Conservation (phyloP, 2,797 vertebrate genomes). For the Alectoris magna region DNA sequence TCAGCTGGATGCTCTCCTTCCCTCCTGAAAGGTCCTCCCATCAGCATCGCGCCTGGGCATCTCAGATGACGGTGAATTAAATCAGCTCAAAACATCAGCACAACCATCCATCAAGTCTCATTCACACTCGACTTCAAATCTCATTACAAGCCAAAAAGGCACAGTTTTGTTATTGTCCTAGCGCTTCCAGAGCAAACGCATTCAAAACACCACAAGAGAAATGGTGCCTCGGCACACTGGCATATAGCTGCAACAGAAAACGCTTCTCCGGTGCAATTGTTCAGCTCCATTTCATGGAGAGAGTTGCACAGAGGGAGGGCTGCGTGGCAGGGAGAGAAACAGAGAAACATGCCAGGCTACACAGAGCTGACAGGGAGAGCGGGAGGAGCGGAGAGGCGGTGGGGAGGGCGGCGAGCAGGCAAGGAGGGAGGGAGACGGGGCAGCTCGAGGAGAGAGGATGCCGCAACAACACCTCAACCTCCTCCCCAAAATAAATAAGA, state of each 20-base stretch:
- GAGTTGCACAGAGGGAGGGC: conserved; percentile 50
- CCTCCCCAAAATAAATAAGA: not conserved
- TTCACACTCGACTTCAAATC: not conserved
- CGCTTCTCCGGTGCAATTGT: conserved; percentile 44
- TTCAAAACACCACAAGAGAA: not conserved
- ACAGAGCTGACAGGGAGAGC: not conserved
- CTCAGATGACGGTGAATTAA: not conserved
- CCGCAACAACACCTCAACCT: too few species aligned
- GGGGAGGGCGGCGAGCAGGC: not conserved
- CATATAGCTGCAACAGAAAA: not conserved
- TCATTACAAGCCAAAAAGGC: not conserved
- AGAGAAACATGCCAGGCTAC: conserved; percentile 11
- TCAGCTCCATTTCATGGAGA: conserved; percentile 50
- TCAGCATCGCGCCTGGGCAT: not conserved
- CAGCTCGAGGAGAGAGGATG: not conserved
- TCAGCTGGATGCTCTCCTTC: not conserved
- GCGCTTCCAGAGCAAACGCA: not conserved
- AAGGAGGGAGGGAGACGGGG: not conserved
- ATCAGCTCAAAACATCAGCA: not conserved
- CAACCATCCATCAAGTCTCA: not conserved
- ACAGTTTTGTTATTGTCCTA: not conserved
- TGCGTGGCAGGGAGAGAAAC: not conserved
- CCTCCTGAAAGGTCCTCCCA: not conserved
- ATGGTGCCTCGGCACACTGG: conserved; percentile 2
- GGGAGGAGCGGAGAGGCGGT: not conserved